These are phyloP conservation scores for Ditula angustiorana DNA, from an alignment of 2,888 invertebrate species.

Conservation along the genomic window DNA sequence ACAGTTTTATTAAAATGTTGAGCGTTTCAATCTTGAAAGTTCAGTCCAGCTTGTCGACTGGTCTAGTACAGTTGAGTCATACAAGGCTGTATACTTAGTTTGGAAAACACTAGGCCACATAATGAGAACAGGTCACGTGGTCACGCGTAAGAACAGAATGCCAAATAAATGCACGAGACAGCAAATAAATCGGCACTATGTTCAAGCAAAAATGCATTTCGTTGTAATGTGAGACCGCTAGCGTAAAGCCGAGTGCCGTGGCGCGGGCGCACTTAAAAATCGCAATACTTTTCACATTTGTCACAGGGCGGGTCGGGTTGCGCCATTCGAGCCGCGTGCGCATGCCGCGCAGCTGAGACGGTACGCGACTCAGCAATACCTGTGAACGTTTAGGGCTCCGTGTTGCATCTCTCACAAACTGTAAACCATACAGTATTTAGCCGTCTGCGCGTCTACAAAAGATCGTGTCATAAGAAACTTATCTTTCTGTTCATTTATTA, in stretches of 20 bases:
- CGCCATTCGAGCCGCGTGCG: slow-evolving; percentile 69
- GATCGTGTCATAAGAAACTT: no score
- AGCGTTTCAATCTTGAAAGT: background rate
- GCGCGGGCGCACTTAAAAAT: slow-evolving; percentile 42
- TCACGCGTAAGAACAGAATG: slow-evolving; percentile 24
- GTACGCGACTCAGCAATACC: slow-evolving; percentile 50
- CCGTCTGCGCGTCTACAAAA: no score
- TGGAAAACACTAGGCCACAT: background rate
- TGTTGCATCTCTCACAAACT: background rate
- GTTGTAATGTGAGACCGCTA: slow-evolving; percentile 28
- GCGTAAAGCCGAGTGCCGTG: slow-evolving; percentile 25
- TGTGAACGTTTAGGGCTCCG: slow-evolving; percentile 5
- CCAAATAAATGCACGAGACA: slow-evolving; percentile 7
- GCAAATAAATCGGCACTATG: slow-evolving; percentile 8
- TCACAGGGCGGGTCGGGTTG: slow-evolving; percentile 71
- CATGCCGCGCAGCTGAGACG: slow-evolving; percentile 58
- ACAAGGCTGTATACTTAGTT: background rate
- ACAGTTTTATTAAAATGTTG: no score
- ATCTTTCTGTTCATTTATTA: no score
- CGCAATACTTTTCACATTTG: slow-evolving; percentile 74
- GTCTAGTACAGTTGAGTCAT: background rate
- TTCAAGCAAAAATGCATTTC: slow-evolving; percentile 22
- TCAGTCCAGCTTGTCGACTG: background rate
- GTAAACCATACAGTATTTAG: no score
- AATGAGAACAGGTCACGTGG: slow-evolving; percentile 22